These are phyloP conservation scores for Buceros bicornis DNA, from an alignment of 2,797 vertebrate species.

Conservation along the genomic window DNA sequence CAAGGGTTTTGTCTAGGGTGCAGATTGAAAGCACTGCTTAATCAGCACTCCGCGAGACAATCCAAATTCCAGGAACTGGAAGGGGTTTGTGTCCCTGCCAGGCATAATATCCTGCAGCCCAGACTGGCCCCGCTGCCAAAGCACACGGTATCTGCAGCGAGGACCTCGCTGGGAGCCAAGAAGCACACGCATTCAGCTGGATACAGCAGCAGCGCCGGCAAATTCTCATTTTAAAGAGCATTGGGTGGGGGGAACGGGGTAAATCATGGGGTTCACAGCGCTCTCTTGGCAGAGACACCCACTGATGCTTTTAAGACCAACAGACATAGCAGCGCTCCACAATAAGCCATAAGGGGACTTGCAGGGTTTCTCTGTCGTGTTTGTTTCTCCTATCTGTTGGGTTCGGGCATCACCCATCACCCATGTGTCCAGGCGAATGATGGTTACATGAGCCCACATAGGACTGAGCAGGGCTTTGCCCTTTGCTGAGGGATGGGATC, in stretches of 20 bases:
- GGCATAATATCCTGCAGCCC: slow-evolving; percentile 76
- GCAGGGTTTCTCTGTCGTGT: neutral
- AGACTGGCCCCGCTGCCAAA: slow-evolving; percentile 82
- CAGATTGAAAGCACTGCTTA: slow-evolving; percentile 72
- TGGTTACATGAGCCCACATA: neutral
- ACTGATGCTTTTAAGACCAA: neutral
- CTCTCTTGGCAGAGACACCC: neutral
- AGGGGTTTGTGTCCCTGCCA: slow-evolving; percentile 73
- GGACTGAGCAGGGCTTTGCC: neutral
- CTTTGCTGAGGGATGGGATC: neutral
- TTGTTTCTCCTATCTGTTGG: neutral
- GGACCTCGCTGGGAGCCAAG: slow-evolving; percentile 66
- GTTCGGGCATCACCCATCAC: neutral
- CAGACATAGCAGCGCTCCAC: neutral
- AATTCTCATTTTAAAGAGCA: slow-evolving; percentile 42
- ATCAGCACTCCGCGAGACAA: slow-evolving; percentile 76
- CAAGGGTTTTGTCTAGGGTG: slow-evolving; percentile 42
- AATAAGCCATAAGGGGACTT: neutral
- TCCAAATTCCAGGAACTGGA: slow-evolving; percentile 79
- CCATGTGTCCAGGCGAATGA: neutral
- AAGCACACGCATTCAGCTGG: slow-evolving; percentile 56
- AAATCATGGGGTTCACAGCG: neutral
- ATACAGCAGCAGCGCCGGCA: neutral
- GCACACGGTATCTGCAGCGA: slow-evolving; percentile 75
- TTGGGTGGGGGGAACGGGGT: neutral